Evolutionary conservation across 1,140 invertebrate genomes (phyloP).

Genomic region (Drosophila triauraria): DNA sequence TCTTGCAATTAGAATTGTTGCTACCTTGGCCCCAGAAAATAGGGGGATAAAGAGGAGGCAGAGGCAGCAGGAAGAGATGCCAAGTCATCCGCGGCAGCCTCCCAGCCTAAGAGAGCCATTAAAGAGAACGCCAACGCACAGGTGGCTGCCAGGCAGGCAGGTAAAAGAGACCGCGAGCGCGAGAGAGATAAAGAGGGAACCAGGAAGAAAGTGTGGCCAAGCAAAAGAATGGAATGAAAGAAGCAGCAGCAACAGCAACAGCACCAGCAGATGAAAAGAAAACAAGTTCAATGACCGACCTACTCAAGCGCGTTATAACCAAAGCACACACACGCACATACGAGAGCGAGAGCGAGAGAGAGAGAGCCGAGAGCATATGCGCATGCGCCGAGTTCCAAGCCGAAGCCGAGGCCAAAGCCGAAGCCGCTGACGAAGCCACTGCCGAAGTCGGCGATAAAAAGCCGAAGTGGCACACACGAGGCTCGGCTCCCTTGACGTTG

Average conservation of each 20-base stretch:
- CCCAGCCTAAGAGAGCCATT: conserved; percentile 34
- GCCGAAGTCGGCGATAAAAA: not conserved
- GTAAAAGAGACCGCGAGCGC: conserved; percentile 22
- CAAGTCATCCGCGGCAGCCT: conserved; percentile 61
- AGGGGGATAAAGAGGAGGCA: conserved; percentile 9
- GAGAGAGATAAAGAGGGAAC: conserved; percentile 46
- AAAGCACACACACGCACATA: conserved; percentile 58
- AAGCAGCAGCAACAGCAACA: conserved; percentile 45
- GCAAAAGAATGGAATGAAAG: conserved; percentile 61
- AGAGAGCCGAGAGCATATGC: conserved; percentile 59
- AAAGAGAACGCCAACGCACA: conserved; percentile 53
- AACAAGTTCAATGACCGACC: conserved; percentile 85
- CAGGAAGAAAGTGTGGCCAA: conserved; percentile 81
- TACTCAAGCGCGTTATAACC: conserved; percentile 85
- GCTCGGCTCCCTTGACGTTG: conserved; percentile 54
- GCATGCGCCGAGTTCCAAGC: conserved; percentile 57
- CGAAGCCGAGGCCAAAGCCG: conserved; percentile 10
- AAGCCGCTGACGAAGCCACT: conserved; percentile 24
- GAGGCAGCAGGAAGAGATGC: conserved; percentile 50
- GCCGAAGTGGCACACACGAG: conserved; percentile 22
- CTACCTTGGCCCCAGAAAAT: conserved; percentile 31
- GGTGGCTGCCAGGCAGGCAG: conserved; percentile 43
- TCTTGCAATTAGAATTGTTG: conserved; percentile 69
- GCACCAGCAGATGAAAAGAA: conserved; percentile 70
- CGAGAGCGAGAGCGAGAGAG: conserved; percentile 28